These are phyloP conservation scores for Amphimedon queenslandica DNA, from an alignment of 37 sponge, comb jelly and placozoan genomes.

Conservation along the genomic window DNA sequence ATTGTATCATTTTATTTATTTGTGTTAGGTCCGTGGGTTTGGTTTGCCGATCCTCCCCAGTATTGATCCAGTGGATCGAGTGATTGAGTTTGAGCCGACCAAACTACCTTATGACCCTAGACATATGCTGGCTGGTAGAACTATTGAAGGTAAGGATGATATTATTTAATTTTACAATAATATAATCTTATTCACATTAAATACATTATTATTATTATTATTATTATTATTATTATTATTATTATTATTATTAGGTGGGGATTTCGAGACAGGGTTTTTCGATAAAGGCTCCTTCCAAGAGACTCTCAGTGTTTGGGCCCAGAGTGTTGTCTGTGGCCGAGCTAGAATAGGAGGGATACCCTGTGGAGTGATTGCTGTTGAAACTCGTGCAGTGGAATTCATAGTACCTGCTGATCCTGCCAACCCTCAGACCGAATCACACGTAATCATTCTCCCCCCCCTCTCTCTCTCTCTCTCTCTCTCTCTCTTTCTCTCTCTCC, in stretches of 20 bases:
- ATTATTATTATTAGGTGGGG: constrained; percentile 9
- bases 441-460: constrained; percentile 38
- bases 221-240: not conserved
- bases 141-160: constrained; percentile 15
- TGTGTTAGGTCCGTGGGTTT: constrained; percentile 9
- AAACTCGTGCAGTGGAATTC: constrained; percentile 86
- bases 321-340: constrained; percentile 93
- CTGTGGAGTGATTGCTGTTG: constrained; percentile 95
- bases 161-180: not conserved
- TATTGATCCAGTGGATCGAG: constrained; percentile 76
- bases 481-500: not conserved
- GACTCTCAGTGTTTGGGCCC: constrained; percentile 87
- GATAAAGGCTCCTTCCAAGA: constrained; percentile 89
- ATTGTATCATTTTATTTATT: not conserved
- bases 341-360: constrained; percentile 98
- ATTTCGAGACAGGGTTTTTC: constrained; percentile 90
- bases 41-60: constrained; percentile 64
- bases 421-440: constrained; percentile 84
- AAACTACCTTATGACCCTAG: constrained; percentile 89
- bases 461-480: constrained; percentile 5
- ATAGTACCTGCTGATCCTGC: constrained; percentile 95
- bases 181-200: no score
- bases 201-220: not conserved
- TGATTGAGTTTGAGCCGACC: constrained; percentile 75
- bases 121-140: constrained; percentile 77